Percentiles rank a stretch among this genome's conserved stretches.
phyloP scores from a whole-genome alignment of 2,113 vertebrate species.

The Tragelaphus scriptus region DNA sequence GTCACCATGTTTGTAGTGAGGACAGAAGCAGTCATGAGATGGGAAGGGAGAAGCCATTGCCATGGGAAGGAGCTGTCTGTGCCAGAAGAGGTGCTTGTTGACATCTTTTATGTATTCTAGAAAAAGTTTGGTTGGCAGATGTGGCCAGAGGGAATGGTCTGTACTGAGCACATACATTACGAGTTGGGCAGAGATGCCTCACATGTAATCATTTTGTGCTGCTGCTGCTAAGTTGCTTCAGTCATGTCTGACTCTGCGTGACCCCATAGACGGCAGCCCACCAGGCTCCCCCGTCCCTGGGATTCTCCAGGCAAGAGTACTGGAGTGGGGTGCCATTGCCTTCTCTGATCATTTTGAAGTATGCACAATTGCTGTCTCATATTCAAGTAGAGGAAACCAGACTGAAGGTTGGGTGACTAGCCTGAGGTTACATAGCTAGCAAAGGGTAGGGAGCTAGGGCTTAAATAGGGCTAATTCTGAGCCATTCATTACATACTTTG shows the following conservation, averaged over 20 bases:
- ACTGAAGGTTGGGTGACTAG: neutral
- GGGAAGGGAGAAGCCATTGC: neutral
- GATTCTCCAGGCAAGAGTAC: neutral
- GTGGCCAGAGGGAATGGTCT: neutral
- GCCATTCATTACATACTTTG: neutral
- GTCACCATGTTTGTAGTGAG: neutral
- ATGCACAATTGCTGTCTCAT: neutral
- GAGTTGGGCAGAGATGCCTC: neutral
- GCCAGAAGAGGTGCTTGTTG: neutral
- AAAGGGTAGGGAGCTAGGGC: neutral
- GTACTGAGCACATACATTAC: neutral
- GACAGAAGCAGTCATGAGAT: neutral
- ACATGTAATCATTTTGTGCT: neutral
- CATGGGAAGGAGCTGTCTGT: neutral
- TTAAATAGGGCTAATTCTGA: neutral
- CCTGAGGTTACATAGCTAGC: neutral
- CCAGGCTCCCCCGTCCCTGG: accelerated
- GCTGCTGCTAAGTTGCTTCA: too few relatives aligned
- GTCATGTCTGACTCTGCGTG: accelerated
- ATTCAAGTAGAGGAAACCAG: neutral
- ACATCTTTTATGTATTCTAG: neutral
- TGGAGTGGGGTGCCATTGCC: neutral
- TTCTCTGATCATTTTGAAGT: neutral
- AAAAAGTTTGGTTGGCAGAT: neutral
- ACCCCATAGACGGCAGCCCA: too few relatives aligned